A percentile compares a stretch with the other conserved stretches of the same genome.
Evolutionary conservation across 1,140 invertebrate genomes (phyloP).

Genomic region (Odontomachus brunneus): DNA sequence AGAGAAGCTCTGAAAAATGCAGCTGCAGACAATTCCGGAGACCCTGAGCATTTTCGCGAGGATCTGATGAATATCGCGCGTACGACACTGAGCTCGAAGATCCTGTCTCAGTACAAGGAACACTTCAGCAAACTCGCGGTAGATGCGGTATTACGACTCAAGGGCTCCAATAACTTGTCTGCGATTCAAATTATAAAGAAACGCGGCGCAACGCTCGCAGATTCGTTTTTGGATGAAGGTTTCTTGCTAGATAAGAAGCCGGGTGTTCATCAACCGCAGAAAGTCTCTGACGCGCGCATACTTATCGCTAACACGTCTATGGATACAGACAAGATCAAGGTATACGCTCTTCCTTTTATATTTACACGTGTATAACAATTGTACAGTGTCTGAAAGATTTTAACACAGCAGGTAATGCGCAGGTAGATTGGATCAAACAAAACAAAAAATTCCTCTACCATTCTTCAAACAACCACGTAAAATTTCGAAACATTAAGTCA

Average conservation of each 20-base stretch:
- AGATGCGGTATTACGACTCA: conserved; percentile 97
- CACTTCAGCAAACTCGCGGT: conserved; percentile 98
- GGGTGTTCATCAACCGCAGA: conserved; percentile 95
- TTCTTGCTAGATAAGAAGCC: conserved; percentile 99
- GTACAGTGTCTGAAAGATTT: too few relatives aligned
- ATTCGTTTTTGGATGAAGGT: conserved; percentile 99
- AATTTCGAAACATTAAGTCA: too few relatives aligned
- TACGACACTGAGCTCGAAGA: conserved; percentile 99
- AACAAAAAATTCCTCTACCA: too few relatives aligned
- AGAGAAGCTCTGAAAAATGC: conserved; percentile 91
- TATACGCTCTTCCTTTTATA: conserved; percentile 56
- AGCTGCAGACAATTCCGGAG: conserved; percentile 93
- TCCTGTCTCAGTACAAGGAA: conserved; percentile 98
- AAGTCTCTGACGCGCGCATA: conserved; percentile 92
- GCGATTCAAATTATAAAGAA: conserved; percentile 99
- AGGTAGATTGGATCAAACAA: too few relatives aligned
- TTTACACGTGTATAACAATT: conserved; percentile 21
- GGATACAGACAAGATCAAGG: conserved; percentile 99
- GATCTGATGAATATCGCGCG: conserved; percentile 98
- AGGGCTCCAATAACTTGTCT: conserved; percentile 97
- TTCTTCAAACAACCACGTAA: too few relatives aligned
- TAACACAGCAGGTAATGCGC: too few relatives aligned
- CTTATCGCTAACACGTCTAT: conserved; percentile 99
- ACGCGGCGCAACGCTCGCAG: conserved; percentile 94
- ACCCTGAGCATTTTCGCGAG: conserved; percentile 92